These are phyloP conservation scores for Varanus komodoensis DNA, from an alignment of 2,113 vertebrate species.

Conservation along the genomic window DNA sequence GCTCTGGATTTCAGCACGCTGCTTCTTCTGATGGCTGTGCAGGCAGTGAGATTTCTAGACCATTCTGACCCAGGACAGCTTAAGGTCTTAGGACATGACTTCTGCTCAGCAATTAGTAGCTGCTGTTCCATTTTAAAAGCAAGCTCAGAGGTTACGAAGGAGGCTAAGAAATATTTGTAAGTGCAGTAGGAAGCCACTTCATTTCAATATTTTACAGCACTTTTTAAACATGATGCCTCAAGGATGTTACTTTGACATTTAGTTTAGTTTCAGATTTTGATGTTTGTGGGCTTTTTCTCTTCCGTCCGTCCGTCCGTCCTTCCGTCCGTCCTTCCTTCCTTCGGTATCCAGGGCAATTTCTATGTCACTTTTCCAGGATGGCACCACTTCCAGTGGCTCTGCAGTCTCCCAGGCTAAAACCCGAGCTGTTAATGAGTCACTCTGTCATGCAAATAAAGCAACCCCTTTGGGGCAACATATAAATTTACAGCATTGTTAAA, in stretches of 20 bases:
- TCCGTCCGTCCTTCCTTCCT: too few species aligned
- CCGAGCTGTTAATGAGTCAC: slow-evolving; percentile 17
- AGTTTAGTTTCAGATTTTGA: background rate
- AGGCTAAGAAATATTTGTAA: slow-evolving; percentile 30
- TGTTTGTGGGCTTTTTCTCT: background rate
- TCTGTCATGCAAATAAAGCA: slow-evolving; percentile 1
- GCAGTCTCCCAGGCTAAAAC: background rate
- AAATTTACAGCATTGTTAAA: slow-evolving; percentile 30
- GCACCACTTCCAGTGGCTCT: background rate
- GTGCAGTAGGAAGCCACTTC: slow-evolving; percentile 32
- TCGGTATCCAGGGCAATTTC: background rate
- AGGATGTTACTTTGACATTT: slow-evolving; percentile 30
- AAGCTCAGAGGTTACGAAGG: slow-evolving; percentile 25
- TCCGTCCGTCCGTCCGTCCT: too few species aligned
- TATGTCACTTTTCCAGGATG: slow-evolving; percentile 1
- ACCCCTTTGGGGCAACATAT: background rate
- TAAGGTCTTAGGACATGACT: background rate
- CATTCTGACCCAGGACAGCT: background rate
- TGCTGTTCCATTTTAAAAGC: slow-evolving; percentile 34
- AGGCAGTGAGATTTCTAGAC: background rate
- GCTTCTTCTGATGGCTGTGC: background rate
- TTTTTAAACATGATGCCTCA: slow-evolving; percentile 29
- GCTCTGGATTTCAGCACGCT: background rate
- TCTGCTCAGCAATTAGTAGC: slow-evolving; percentile 1
- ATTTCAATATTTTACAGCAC: slow-evolving; percentile 23